A percentile compares a stretch with the other conserved stretches of the same genome.
Conservation (phyloP, 2,113 vertebrate species). For the Eptatretus burgeri region DNA sequence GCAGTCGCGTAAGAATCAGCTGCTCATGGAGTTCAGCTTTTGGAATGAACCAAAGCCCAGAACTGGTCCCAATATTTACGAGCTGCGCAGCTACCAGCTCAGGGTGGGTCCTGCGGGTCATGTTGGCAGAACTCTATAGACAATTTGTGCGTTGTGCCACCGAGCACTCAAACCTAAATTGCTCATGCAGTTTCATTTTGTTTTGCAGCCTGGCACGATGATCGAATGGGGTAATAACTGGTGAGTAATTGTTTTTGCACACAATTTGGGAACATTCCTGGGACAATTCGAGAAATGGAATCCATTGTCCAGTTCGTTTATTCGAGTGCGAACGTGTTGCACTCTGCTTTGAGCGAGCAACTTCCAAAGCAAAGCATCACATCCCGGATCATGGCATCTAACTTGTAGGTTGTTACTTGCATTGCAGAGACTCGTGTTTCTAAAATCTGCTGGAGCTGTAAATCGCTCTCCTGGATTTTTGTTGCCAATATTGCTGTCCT, state of each 20-base stretch:
- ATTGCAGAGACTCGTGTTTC: no score
- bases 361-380: no score
- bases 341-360: background rate
- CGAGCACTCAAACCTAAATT: background rate
- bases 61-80: constrained; percentile 51
- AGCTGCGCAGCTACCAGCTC: constrained; percentile 52
- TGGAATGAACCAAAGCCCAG: constrained; percentile 69
- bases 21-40: constrained; percentile 83
- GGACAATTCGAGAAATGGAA: background rate
- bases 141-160: background rate
- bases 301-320: background rate
- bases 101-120: constrained; percentile 22
- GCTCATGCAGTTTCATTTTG: constrained; percentile 5
- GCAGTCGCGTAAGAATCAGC: constrained; percentile 50
- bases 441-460: no score
- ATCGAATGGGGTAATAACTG: constrained; percentile 95
- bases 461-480: no score
- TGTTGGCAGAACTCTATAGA: background rate
- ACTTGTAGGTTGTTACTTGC: background rate
- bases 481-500: no score
- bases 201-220: constrained; percentile 65
- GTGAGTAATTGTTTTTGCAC: constrained; percentile 20
- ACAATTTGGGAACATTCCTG: background rate
- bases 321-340: background rate
- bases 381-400: no score